Conservation (phyloP, 2,888 invertebrate genomes). For the Nebria brevicollis region DNA sequence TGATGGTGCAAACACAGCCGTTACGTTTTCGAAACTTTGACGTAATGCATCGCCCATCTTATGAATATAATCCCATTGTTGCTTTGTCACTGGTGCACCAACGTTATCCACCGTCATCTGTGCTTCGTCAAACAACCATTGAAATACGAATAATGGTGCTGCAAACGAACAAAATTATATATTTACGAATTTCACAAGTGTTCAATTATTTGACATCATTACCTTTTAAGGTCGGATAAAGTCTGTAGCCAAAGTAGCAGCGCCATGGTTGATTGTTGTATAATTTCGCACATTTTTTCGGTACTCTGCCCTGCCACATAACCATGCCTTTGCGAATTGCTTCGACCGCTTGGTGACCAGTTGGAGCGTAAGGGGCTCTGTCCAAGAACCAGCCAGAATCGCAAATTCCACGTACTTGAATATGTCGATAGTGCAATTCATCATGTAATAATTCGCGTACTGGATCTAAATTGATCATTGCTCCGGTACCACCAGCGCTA, state of each 20-base stretch:
- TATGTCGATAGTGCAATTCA: constrained; percentile 65
- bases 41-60: constrained; percentile 87
- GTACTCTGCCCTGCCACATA: constrained; percentile 83
- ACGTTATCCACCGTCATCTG: constrained; percentile 94
- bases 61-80: constrained; percentile 94
- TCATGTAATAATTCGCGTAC: constrained; percentile 77
- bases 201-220: constrained; percentile 46
- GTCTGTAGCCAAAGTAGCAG: constrained; percentile 90
- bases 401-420: constrained; percentile 83
- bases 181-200: no score
- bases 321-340: constrained; percentile 80
- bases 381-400: constrained; percentile 97
- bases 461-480: constrained; percentile 88
- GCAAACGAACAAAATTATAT: constrained; percentile 48
- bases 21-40: constrained; percentile 83
- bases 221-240: constrained; percentile 87
- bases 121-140: constrained; percentile 95
- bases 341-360: constrained; percentile 69
- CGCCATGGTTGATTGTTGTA: constrained; percentile 84
- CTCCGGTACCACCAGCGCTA: constrained; percentile 94
- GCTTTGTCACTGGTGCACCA: constrained; percentile 85
- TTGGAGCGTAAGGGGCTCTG: constrained; percentile 72
- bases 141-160: constrained; percentile 93
- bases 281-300: constrained; percentile 77
- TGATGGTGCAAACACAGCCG: constrained; percentile 91